phyloP scores from a whole-genome alignment of 2,888 invertebrate species.

The Eretmocerus hayati region DNA sequence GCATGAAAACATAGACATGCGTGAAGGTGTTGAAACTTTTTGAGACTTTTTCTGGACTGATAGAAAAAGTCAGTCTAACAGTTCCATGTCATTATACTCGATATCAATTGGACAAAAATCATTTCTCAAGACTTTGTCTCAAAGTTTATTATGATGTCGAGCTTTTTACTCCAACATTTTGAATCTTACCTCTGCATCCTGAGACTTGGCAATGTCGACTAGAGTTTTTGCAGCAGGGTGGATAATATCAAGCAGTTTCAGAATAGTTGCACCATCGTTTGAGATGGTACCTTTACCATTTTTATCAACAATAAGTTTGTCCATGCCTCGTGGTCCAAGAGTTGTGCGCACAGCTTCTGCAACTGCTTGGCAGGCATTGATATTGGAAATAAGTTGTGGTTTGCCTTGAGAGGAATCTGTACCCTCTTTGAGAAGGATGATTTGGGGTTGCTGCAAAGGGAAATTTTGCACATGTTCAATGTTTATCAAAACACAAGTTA shows the following conservation, averaged over 20 bases:
- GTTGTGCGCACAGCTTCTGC: constrained; percentile 97
- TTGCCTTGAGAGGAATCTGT: constrained; percentile 95
- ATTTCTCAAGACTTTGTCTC: neutral
- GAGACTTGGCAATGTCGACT: constrained; percentile 98
- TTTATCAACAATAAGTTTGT: constrained; percentile 91
- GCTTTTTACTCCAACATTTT: neutral
- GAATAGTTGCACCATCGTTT: constrained; percentile 98
- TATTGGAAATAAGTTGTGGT: constrained; percentile 92
- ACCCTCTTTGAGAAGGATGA: constrained; percentile 93
- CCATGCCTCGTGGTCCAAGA: constrained; percentile 97
- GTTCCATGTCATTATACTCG: constrained; percentile 34
- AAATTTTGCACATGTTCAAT: too few relatives aligned
- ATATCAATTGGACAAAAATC: constrained; percentile 3
- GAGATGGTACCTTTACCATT: constrained; percentile 92
- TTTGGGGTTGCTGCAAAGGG: constrained; percentile 94
- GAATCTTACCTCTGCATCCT: constrained; percentile 83
- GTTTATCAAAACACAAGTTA: too few relatives aligned
- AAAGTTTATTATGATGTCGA: neutral
- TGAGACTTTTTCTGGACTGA: constrained; percentile 33
- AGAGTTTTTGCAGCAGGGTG: constrained; percentile 97
- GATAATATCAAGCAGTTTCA: constrained; percentile 95
- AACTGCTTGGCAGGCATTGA: constrained; percentile 92
- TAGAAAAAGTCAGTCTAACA: constrained; percentile 33
- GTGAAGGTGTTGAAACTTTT: constrained; percentile 31
- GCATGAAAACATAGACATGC: neutral